phyloP scores from a whole-genome alignment of 1,140 invertebrate species.

The Monomorium pharaonis region DNA sequence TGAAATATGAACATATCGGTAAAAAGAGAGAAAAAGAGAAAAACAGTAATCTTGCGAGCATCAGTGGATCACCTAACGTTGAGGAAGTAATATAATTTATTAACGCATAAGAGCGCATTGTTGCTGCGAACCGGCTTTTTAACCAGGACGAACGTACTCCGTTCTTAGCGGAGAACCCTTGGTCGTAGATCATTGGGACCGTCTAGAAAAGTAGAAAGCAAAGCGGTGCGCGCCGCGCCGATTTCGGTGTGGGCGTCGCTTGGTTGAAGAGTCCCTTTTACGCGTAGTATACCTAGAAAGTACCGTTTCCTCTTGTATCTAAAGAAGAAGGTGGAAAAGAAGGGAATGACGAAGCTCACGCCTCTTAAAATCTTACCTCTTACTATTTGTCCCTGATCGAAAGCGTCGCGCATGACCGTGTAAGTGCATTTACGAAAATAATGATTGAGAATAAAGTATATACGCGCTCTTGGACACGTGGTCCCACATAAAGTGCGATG shows the following conservation, averaged over 20 bases:
- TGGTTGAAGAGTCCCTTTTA: slow-evolving; percentile 66
- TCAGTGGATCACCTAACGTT: slow-evolving; percentile 6
- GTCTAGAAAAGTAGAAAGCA: slow-evolving; percentile 71
- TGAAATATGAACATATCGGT: slow-evolving; percentile 1
- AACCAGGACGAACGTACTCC: background rate
- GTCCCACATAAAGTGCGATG: slow-evolving; percentile 15
- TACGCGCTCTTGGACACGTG: slow-evolving; percentile 17
- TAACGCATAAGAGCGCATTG: background rate
- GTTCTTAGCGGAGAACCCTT: slow-evolving; percentile 28
- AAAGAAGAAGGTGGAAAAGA: slow-evolving; percentile 15
- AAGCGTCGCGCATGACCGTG: background rate
- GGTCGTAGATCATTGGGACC: slow-evolving; percentile 55
- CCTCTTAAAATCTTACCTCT: slow-evolving; percentile 55
- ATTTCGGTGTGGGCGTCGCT: slow-evolving; percentile 64
- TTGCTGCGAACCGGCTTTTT: slow-evolving; percentile 18
- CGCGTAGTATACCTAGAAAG: slow-evolving; percentile 69
- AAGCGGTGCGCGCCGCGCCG: slow-evolving; percentile 61
- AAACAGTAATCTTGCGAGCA: slow-evolving; percentile 16
- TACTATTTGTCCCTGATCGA: slow-evolving; percentile 27
- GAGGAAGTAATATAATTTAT: slow-evolving; percentile 24
- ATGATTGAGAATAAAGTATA: background rate
- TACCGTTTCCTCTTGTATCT: slow-evolving; percentile 70
- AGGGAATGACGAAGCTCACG: slow-evolving; percentile 32
- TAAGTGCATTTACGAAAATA: background rate
- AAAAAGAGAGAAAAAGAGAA: background rate